Conservation (phyloP, 2,113 vertebrate species). For the Rhinolophus ferrumequinum region DNA sequence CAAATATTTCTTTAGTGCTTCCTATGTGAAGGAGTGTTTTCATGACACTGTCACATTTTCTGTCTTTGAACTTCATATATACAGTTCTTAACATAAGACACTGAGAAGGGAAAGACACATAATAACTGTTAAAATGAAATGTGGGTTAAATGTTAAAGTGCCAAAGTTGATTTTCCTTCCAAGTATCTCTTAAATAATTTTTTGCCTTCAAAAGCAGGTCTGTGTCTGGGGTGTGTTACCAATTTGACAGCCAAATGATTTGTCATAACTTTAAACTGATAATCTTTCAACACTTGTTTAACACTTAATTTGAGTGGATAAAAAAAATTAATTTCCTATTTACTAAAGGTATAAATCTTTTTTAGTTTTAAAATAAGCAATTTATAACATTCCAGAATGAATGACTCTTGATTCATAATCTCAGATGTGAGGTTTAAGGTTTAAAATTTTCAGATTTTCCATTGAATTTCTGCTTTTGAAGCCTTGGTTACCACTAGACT, state of each 20-base stretch:
- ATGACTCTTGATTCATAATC: background rate
- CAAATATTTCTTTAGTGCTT: background rate
- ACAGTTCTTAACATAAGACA: background rate
- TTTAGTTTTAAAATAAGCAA: background rate
- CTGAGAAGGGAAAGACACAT: background rate
- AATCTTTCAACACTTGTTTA: background rate
- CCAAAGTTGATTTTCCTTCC: background rate
- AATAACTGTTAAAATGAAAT: background rate
- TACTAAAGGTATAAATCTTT: background rate
- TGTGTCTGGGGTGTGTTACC: rapidly evolving
- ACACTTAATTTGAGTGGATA: background rate
- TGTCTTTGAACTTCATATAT: background rate
- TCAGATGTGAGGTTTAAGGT: background rate
- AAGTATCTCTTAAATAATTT: background rate
- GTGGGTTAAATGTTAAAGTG: background rate
- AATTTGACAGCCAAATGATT: background rate
- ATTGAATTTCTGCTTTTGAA: conserved; percentile 1
- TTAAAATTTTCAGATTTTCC: background rate
- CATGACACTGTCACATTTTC: background rate
- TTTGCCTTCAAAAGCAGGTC: background rate
- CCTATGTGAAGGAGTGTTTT: background rate
- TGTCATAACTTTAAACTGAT: background rate
- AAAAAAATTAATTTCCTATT: background rate
- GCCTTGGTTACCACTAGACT: background rate
- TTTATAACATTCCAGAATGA: background rate